These are phyloP conservation scores for Pachypeltis micranthus DNA, from an alignment of 1,140 invertebrate genomes.

Conservation along the genomic window DNA sequence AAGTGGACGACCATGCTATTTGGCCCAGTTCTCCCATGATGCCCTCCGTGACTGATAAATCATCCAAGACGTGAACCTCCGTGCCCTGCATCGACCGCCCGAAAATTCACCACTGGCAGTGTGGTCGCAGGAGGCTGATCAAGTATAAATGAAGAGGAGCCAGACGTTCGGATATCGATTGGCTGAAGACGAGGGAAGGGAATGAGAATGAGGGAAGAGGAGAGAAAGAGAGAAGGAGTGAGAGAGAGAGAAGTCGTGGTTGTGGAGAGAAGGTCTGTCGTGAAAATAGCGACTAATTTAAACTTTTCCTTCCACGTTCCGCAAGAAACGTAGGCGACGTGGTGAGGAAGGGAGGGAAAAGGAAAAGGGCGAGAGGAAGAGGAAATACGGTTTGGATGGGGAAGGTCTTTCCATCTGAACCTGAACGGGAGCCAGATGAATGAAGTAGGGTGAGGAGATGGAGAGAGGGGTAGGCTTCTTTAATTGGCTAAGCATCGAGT, in stretches of 20 bases:
- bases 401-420: not conserved
- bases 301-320: constrained; percentile 13
- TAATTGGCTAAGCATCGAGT: constrained; percentile 15
- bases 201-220: not conserved
- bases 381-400: no score
- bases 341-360: not conserved
- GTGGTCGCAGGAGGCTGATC: not conserved
- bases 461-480: constrained; percentile 6
- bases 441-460: not conserved
- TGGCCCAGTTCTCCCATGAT: no score
- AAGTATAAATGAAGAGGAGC: constrained; percentile 4
- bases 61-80: no score
- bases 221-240: not conserved
- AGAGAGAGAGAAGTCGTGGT: not conserved
- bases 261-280: not conserved
- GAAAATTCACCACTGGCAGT: no score
- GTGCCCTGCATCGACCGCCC: no score
- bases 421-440: not conserved
- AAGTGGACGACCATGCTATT: no score
- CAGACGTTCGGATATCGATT: constrained; percentile 7
- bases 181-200: not conserved
- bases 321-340: no score
- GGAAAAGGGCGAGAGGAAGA: not conserved
- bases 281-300: constrained; percentile 16
- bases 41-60: no score